These are phyloP conservation scores for Trichechus manatus DNA, from an alignment of 2,113 vertebrate genomes.

Conservation along the genomic window DNA sequence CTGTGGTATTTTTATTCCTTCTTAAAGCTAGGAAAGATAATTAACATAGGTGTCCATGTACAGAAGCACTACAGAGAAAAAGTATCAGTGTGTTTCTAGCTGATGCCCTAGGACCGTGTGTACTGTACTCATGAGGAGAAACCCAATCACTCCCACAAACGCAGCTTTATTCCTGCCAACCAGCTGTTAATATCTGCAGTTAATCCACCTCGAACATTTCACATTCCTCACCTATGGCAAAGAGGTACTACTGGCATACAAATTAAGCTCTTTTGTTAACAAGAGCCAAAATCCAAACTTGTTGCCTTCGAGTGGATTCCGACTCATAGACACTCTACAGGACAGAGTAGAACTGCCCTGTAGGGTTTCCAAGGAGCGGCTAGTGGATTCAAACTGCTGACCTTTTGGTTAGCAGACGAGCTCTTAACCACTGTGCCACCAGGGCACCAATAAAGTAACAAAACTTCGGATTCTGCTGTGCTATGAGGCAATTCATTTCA, in stretches of 20 bases:
- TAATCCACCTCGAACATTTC: background rate
- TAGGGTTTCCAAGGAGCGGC: no score
- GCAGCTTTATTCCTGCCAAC: background rate
- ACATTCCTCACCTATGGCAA: background rate
- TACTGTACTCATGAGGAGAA: background rate
- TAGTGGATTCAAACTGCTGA: no score
- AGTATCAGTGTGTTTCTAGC: background rate
- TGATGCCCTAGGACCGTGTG: background rate
- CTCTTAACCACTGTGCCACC: no score
- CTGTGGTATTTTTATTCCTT: background rate
- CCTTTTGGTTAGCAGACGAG: no score
- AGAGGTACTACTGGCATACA: background rate
- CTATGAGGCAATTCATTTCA: background rate
- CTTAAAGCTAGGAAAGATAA: background rate
- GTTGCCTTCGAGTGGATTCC: no score
- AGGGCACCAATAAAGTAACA: background rate
- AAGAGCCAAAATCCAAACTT: no score
- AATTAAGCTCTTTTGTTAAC: background rate
- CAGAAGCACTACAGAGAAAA: background rate
- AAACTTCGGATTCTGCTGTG: background rate
- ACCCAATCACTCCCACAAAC: background rate
- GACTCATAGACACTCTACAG: no score
- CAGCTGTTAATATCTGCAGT: background rate
- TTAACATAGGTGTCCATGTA: rapidly evolving
- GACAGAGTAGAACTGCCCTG: no score